phyloP scores from a whole-genome alignment of 2,113 vertebrate species.

The Petroica traversi region DNA sequence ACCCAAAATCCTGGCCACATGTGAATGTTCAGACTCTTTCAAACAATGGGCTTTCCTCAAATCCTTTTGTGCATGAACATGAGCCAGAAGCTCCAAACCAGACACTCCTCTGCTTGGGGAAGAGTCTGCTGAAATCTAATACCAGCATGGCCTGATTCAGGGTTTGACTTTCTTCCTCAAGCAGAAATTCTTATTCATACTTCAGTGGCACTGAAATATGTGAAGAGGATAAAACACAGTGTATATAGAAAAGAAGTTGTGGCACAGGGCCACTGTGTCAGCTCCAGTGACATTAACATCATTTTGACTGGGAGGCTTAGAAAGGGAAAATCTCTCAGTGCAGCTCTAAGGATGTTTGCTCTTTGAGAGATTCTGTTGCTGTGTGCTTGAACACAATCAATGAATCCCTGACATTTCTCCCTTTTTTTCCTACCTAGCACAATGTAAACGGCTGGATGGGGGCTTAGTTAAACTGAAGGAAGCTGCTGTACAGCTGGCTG shows the following conservation, averaged over 20 bases:
- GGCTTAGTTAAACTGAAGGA: conserved; percentile 94
- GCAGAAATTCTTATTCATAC: neutral
- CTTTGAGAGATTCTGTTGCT: neutral
- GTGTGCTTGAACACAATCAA: neutral
- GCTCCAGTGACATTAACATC: neutral
- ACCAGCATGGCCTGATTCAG: neutral
- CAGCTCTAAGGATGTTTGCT: neutral
- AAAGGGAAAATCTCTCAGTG: neutral
- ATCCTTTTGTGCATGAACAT: neutral
- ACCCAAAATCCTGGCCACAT: neutral
- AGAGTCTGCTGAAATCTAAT: neutral
- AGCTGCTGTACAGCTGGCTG: conserved; percentile 86
- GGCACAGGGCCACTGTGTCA: neutral
- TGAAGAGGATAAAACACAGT: neutral
- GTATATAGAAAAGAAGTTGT: neutral
- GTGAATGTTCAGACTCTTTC: neutral
- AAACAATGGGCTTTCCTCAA: neutral
- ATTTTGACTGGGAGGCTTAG: neutral
- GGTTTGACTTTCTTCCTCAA: neutral
- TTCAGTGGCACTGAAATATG: neutral
- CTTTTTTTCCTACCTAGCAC: conserved; percentile 69
- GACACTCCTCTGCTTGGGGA: neutral
- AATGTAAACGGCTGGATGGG: conserved; percentile 88
- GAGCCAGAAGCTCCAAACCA: neutral
- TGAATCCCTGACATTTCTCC: neutral